Evolutionary conservation across 2,797 vertebrate species (phyloP).

Genomic region (Chiloscyllium punctatum): DNA sequence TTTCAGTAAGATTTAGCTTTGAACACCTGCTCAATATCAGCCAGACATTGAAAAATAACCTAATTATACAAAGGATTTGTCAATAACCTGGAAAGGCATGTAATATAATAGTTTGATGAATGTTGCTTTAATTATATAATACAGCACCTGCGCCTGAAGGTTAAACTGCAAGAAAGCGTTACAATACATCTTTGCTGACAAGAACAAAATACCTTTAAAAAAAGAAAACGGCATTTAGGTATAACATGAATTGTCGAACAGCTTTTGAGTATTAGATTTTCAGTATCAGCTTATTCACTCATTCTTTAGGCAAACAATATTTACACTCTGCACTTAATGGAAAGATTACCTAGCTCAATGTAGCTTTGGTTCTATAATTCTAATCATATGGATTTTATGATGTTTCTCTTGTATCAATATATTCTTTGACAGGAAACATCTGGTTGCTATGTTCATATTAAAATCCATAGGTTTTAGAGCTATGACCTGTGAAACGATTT

Average conservation of each 20-base stretch:
- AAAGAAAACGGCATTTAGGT: neutral
- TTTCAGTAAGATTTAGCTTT: slow-evolving; percentile 52
- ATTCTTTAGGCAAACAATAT: neutral
- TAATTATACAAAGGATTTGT: slow-evolving; percentile 41
- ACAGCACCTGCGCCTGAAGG: slow-evolving; percentile 12
- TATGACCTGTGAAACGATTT: neutral
- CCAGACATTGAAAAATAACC: slow-evolving; percentile 34
- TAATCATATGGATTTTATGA: neutral
- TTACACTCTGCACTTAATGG: neutral
- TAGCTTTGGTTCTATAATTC: neutral
- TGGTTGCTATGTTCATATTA: neutral
- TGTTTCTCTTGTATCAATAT: neutral
- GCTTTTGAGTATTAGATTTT: neutral
- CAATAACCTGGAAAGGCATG: slow-evolving; percentile 32
- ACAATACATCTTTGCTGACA: slow-evolving; percentile 38
- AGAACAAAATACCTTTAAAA: slow-evolving; percentile 8
- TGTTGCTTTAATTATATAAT: slow-evolving; percentile 28
- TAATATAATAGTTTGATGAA: slow-evolving; percentile 32
- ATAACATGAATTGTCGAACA: neutral
- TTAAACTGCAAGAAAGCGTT: slow-evolving; percentile 35
- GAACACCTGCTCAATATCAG: slow-evolving; percentile 49
- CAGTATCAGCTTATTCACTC: neutral
- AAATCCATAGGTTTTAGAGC: neutral
- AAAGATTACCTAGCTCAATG: neutral
- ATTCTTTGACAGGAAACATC: neutral